Conservation (phyloP, 2,113 vertebrate genomes). For the Neopipo cinnamomea region DNA sequence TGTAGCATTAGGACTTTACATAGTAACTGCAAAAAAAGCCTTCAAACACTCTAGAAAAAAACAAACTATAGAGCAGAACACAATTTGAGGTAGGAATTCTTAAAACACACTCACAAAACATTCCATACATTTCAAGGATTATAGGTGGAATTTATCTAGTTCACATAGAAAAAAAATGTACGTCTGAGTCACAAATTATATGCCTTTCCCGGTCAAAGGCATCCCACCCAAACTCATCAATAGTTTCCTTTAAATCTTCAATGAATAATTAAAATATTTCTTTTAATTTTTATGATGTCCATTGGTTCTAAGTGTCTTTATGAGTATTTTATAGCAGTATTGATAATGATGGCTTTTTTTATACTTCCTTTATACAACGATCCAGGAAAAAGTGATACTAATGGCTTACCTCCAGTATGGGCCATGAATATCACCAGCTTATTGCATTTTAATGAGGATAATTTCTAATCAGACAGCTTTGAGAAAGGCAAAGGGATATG, state of each 20-base stretch:
- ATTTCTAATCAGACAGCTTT: background rate
- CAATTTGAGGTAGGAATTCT: background rate
- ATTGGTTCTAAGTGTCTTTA: background rate
- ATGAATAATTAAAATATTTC: background rate
- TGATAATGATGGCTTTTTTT: background rate
- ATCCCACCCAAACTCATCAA: background rate
- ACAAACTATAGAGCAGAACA: background rate
- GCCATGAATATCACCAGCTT: background rate
- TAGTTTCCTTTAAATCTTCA: background rate
- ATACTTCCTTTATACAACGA: background rate
- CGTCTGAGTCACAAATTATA: background rate
- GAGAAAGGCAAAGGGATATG: background rate
- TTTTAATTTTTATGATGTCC: background rate
- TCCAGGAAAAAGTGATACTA: background rate
- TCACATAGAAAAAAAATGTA: background rate
- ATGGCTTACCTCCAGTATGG: background rate
- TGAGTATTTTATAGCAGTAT: background rate
- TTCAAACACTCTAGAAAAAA: background rate
- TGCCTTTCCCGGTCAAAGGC: background rate
- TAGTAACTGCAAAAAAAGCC: background rate
- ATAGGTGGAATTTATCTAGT: background rate
- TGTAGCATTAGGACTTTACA: background rate
- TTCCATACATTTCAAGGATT: constrained; percentile 37
- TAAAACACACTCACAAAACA: background rate
- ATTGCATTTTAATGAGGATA: background rate